These are phyloP conservation scores for Okamejei kenojei DNA, from an alignment of 2,797 vertebrate genomes.

Conservation along the genomic window DNA sequence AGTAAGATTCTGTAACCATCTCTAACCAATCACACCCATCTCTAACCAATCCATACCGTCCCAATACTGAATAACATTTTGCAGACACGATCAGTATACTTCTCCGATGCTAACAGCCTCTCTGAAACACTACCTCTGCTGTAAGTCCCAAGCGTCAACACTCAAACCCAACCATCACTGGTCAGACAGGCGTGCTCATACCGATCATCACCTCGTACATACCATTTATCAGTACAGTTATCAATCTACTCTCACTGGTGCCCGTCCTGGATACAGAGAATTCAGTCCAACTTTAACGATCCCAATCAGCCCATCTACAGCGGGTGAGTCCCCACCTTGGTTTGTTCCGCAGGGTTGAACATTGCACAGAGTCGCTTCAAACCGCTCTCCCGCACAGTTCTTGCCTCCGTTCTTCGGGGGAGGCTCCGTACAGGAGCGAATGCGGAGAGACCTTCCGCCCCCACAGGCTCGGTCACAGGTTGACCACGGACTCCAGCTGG, in stretches of 20 bases:
- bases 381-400: slow-evolving; percentile 69
- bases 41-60: no score
- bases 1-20: no score
- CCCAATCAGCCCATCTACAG: not conserved
- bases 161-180: not conserved
- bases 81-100: no score
- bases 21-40: no score
- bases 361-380: slow-evolving; percentile 75
- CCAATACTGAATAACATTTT: no score
- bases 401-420: slow-evolving; percentile 79
- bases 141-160: not conserved
- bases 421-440: slow-evolving; percentile 74
- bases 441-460: slow-evolving; percentile 70
- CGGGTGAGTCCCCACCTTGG: not conserved
- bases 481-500: slow-evolving; percentile 81
- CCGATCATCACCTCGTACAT: not conserved
- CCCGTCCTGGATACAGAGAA: no score
- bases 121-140: not conserved
- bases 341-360: slow-evolving; percentile 71
- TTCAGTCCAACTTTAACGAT: not conserved
- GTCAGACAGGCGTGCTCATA: not conserved
- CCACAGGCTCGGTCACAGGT: slow-evolving; percentile 75
- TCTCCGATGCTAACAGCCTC: not conserved
- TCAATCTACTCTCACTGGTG: not conserved
- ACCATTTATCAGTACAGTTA: not conserved